A percentile compares a stretch with the other conserved stretches of the same genome.
phyloP scores from a whole-genome alignment of 2,113 vertebrate species.

The Corythaeola cristata region DNA sequence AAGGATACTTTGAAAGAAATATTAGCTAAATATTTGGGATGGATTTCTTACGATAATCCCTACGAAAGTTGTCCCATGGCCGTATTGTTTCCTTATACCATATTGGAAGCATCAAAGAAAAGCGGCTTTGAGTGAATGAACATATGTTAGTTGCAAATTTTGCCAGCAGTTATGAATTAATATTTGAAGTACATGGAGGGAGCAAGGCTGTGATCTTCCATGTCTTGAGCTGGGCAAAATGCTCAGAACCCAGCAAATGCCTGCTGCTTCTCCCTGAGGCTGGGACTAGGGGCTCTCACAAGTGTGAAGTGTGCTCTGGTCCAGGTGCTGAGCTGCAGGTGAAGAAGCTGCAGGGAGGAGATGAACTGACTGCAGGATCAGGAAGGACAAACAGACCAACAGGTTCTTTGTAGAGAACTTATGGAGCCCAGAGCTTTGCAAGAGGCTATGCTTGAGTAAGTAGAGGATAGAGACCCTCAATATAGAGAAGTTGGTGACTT shows the following conservation, averaged over 20 bases:
- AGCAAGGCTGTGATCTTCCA: background rate
- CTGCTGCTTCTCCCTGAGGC: background rate
- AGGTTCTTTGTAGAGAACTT: background rate
- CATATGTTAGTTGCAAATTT: background rate
- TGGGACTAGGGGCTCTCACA: background rate
- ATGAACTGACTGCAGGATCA: background rate
- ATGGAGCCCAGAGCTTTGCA: background rate
- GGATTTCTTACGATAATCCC: background rate
- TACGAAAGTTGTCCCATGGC: background rate
- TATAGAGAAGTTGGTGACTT: background rate
- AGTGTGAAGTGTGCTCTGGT: background rate
- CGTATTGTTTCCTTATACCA: background rate
- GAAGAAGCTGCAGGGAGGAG: too few species aligned
- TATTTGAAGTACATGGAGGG: background rate
- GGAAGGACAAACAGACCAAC: background rate
- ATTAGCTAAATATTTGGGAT: background rate
- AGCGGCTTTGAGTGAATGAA: background rate
- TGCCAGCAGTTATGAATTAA: background rate
- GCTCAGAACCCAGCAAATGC: background rate
- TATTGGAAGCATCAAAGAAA: background rate
- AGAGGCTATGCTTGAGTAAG: background rate
- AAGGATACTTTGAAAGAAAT: background rate
- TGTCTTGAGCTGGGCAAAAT: background rate
- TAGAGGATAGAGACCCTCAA: background rate
- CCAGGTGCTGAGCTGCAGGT: background rate